phyloP scores from a whole-genome alignment of 2,113 vertebrate genomes.

The Thermophis baileyi region DNA sequence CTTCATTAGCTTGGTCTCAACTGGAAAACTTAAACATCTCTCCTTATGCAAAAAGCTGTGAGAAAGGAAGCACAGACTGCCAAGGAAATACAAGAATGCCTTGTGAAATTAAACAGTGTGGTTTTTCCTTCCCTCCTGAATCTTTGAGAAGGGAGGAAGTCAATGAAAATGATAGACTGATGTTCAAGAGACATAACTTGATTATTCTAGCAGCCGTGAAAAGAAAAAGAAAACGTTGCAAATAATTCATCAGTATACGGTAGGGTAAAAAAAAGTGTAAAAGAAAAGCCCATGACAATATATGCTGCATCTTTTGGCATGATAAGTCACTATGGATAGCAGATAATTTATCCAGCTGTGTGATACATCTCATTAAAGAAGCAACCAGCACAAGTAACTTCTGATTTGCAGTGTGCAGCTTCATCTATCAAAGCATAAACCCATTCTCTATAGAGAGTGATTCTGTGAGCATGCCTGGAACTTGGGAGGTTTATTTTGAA shows the following conservation, averaged over 20 bases:
- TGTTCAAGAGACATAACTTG: slow-evolving; percentile 61
- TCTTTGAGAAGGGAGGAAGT: slow-evolving; percentile 51
- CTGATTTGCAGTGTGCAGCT: slow-evolving; percentile 53
- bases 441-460: slow-evolving; percentile 36
- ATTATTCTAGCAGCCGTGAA: slow-evolving; percentile 62
- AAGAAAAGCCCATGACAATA: slow-evolving; percentile 65
- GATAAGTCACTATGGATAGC: slow-evolving; percentile 58
- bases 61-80: slow-evolving; percentile 54
- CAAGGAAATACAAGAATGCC: slow-evolving; percentile 52
- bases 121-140: slow-evolving; percentile 16
- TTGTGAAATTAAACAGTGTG: slow-evolving; percentile 57
- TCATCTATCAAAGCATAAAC: slow-evolving; percentile 57
- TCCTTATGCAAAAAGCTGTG: slow-evolving; percentile 57
- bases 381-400: slow-evolving; percentile 66
- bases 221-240: slow-evolving; percentile 58
- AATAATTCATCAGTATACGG: slow-evolving; percentile 67
- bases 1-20: slow-evolving; percentile 61
- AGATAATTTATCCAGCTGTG: slow-evolving; percentile 62
- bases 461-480: slow-evolving; percentile 43
- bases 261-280: slow-evolving; percentile 47
- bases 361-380: slow-evolving; percentile 66
- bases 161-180: slow-evolving; percentile 61
- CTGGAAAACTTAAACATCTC: slow-evolving; percentile 50
- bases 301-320: slow-evolving; percentile 59
- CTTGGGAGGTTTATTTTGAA: slow-evolving; percentile 46